Evolutionary conservation across 1,140 invertebrate genomes (phyloP), one percentile per base, ranked within the genome.

Genomic region (Melitaea cinxia): DNA sequence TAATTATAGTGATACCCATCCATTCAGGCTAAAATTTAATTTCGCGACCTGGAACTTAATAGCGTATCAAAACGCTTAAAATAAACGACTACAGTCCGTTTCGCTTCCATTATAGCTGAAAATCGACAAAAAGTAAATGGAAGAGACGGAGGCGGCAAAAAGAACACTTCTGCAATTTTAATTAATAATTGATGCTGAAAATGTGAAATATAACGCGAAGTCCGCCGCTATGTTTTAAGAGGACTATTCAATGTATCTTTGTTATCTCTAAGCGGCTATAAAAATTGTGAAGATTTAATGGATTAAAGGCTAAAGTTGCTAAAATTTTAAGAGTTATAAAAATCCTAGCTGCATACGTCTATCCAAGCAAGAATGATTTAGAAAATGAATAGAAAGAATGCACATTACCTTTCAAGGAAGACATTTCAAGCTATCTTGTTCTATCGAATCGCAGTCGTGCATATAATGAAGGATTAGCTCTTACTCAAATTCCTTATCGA

Each of bases 171-270:
- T 21, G 42, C 17, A 17, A 45, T 45, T 45, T 45, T 45, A 45
- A 45, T 45, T 45, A 45, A 45, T 45, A 45, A 45, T 45, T 45
- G 42, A 45, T 45, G 42, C 42, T 19, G 42, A 45, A 39, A 45
- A 45, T 45, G 42, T 45, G 42, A 45, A 45, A 45, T 45, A 45
- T 45, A 45, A 17, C 42, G 15, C 42, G 19, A 19, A 7, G 42
- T 15, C 21, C 42, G 42, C 17, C 21, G 42, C 21, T 21, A 9
- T 45, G 21, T 21, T 45, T 45, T 45, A 45, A 45, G 42, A 45
- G 17, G 42, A 45, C 6, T 45, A 9, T 45, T 45, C 42, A 45
- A n/a, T 45, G 10, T 7, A 9, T 45, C 21, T 45, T 6, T 19
- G 17, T 6, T 4, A 45, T 3, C 15, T 45, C 3, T 19, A 19